A percentile compares a stretch with the other conserved stretches of the same genome.
Evolutionary conservation across 2,797 vertebrate species (phyloP).

Genomic region (Carcharodon carcharias): DNA sequence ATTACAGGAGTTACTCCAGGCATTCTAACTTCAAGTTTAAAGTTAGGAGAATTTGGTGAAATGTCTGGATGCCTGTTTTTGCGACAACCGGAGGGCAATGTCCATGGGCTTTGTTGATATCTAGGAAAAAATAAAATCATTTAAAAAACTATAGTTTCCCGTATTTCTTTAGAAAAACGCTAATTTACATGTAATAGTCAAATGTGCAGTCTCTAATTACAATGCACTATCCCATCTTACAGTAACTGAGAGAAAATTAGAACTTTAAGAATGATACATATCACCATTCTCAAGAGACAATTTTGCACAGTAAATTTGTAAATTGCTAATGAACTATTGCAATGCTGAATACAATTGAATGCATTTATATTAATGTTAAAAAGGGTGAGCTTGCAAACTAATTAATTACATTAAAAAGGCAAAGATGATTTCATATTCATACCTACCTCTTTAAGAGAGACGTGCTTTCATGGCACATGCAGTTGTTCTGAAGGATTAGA

Average conservation of each 20-base stretch:
- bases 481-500: conserved; percentile 61
- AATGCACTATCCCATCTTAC: neutral
- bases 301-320: neutral
- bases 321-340: neutral
- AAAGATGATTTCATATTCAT: neutral
- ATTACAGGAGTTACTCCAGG: conserved; percentile 72
- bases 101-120: conserved; percentile 62
- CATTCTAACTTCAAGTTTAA: conserved; percentile 80
- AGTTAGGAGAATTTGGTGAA: conserved; percentile 68
- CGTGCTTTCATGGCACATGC: conserved; percentile 57
- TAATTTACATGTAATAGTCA: neutral
- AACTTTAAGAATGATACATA: neutral
- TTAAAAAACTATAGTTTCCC: conserved; percentile 26
- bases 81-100: conserved; percentile 68
- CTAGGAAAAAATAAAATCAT: conserved; percentile 50
- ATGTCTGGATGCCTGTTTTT: conserved; percentile 56
- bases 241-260: neutral
- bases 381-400: neutral
- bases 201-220: neutral
- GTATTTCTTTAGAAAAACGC: neutral
- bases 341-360: neutral
- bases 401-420: neutral
- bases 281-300: neutral
- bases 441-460: conserved; percentile 73
- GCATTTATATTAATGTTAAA: neutral